Evolutionary conservation across 1,140 invertebrate genomes (phyloP).

Genomic region (Caenorhabditis inopinata): DNA sequence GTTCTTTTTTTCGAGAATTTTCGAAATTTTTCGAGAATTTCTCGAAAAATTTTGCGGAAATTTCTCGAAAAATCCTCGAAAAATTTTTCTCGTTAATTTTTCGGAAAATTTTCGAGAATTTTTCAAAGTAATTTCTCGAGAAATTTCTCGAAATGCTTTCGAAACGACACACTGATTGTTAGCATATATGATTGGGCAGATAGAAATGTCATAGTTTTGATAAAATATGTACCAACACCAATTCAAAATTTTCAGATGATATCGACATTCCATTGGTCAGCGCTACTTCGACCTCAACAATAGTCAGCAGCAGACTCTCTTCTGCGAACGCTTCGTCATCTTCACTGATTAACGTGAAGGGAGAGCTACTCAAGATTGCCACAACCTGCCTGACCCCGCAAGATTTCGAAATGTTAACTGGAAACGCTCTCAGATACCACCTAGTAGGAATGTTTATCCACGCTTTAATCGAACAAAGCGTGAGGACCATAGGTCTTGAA

Average conservation of each 20-base stretch:
- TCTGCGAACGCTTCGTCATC: conserved; percentile 5
- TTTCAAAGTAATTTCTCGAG: too few species aligned
- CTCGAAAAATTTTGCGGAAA: too few species aligned
- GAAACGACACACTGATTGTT: too few species aligned
- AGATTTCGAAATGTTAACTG: conserved; percentile 17
- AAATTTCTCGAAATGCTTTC: too few species aligned
- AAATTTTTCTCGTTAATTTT: too few species aligned
- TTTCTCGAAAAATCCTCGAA: too few species aligned
- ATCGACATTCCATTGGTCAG: not conserved
- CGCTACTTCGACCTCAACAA: not conserved
- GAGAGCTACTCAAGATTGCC: not conserved
- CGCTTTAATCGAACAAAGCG: not conserved
- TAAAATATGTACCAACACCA: too few species aligned
- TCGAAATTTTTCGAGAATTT: too few species aligned
- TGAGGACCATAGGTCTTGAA: not conserved
- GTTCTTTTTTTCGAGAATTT: too few species aligned
- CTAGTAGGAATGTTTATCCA: not conserved
- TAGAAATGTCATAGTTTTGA: too few species aligned
- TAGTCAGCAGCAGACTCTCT: not conserved
- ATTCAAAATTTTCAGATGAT: conserved; percentile 17
- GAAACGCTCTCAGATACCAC: not conserved
- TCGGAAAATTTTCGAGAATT: too few species aligned
- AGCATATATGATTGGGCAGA: too few species aligned
- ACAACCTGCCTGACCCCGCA: not conserved
- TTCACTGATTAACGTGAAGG: not conserved